phyloP scores from a whole-genome alignment of 1,140 invertebrate genomes.

The Prorops nasuta region DNA sequence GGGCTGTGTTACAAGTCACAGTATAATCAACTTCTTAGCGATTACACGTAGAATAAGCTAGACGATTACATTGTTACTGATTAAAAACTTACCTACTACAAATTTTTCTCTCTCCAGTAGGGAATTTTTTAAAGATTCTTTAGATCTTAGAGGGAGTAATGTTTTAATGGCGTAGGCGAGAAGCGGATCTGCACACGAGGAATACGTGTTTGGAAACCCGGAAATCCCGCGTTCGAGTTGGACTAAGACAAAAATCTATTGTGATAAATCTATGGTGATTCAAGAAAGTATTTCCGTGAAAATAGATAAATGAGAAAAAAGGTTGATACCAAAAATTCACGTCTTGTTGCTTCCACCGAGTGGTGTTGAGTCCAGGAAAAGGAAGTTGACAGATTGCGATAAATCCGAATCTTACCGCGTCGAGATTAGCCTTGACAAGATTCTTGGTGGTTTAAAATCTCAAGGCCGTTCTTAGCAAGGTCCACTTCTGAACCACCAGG shows the following conservation, averaged over 20 bases:
- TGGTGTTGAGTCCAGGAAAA: conserved; percentile 17
- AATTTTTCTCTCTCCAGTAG: conserved; percentile 38
- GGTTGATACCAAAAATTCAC: conserved; percentile 3
- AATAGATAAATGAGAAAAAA: conserved; percentile 6
- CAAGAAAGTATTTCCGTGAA: conserved; percentile 55
- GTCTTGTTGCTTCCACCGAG: conserved; percentile 30
- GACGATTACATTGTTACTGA: conserved; percentile 21
- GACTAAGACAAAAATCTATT: conserved; percentile 44
- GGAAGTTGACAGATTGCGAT: conserved; percentile 2
- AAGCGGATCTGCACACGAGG: conserved; percentile 15
- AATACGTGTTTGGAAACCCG: conserved; percentile 1
- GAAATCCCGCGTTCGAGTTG: background rate
- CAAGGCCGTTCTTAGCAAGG: no score
- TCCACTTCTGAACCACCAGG: no score
- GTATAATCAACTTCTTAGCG: conserved; percentile 45
- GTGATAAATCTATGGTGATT: conserved; percentile 58
- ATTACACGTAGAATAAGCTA: conserved; percentile 15
- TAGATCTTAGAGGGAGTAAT: conserved; percentile 9
- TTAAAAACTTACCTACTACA: conserved; percentile 32
- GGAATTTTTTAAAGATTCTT: conserved; percentile 43
- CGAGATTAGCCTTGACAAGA: no score
- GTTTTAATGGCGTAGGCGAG: conserved; percentile 17
- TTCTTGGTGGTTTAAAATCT: no score
- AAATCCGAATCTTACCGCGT: background rate
- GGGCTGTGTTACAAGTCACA: conserved; percentile 46